Conservation (phyloP, 2,113 vertebrate genomes). For the Turdus rufiventris region DNA sequence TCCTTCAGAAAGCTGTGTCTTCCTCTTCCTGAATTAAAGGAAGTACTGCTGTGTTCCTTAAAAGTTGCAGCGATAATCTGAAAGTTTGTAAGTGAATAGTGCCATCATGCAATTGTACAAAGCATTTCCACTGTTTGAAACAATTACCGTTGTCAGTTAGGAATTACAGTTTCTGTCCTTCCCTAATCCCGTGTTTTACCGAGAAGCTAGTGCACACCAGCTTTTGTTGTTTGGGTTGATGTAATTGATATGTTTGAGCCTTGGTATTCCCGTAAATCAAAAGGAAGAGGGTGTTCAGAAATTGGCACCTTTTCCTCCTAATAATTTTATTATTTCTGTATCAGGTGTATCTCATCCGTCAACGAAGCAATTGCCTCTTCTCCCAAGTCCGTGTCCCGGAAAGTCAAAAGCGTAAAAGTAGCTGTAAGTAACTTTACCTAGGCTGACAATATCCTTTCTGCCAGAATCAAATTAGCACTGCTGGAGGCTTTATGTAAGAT, state of each 20-base stretch:
- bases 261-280: background rate
- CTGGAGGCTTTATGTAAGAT: background rate
- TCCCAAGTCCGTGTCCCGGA: conserved; percentile 28
- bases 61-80: background rate
- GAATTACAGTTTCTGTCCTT: background rate
- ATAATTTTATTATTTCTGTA: conserved; percentile 8
- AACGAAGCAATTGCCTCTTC: conserved; percentile 19
- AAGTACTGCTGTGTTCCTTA: background rate
- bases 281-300: background rate
- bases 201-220: background rate
- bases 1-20: background rate
- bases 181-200: background rate
- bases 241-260: background rate
- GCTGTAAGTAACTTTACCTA: conserved; percentile 60
- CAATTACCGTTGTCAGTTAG: background rate
- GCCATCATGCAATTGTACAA: background rate
- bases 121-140: background rate
- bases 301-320: background rate
- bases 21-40: background rate
- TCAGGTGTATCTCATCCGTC: conserved; percentile 58
- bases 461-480: background rate
- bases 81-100: background rate
- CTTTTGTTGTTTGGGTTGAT: background rate
- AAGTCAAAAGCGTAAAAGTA: conserved; percentile 25
- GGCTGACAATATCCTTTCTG: background rate